Conservation (phyloP, 2,888 invertebrate species). For the Anodontia alba region DNA sequence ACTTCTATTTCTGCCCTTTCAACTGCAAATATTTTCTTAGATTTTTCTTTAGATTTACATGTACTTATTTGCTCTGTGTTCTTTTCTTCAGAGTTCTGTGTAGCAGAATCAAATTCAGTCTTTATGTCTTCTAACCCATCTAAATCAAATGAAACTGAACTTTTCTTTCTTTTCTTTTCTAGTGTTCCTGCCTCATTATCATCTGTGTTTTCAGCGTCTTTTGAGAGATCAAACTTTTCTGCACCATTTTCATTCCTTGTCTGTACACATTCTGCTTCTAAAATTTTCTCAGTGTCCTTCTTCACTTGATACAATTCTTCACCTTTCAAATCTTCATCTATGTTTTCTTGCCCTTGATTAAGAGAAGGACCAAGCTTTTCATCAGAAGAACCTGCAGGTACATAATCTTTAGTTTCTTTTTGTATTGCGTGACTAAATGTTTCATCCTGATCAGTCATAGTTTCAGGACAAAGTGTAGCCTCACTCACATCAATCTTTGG, state of each 20-base stretch:
- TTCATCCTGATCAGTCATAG: not conserved
- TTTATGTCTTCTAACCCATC: not conserved
- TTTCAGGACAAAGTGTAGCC: not conserved
- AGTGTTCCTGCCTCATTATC: not conserved
- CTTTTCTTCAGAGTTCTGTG: not conserved
- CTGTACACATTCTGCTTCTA: too few relatives aligned
- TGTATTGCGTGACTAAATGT: too few relatives aligned
- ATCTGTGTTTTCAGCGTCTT: not conserved
- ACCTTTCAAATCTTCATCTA: too few relatives aligned
- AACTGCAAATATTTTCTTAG: not conserved
- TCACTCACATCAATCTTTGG: constrained; percentile 5
- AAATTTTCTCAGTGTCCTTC: too few relatives aligned
- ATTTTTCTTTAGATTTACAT: not conserved
- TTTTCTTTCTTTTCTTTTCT: not conserved
- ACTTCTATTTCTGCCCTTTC: not conserved
- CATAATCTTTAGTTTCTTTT: too few relatives aligned
- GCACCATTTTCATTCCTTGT: too few relatives aligned
- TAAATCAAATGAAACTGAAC: not conserved
- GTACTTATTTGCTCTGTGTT: too few relatives aligned
- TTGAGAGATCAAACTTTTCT: not conserved
- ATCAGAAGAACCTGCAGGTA: too few relatives aligned
- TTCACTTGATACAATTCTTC: too few relatives aligned
- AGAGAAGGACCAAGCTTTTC: too few relatives aligned
- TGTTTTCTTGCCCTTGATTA: too few relatives aligned
- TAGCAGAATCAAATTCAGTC: not conserved